phyloP scores from a whole-genome alignment of 1,140 invertebrate species.

The Dreissena polymorpha region DNA sequence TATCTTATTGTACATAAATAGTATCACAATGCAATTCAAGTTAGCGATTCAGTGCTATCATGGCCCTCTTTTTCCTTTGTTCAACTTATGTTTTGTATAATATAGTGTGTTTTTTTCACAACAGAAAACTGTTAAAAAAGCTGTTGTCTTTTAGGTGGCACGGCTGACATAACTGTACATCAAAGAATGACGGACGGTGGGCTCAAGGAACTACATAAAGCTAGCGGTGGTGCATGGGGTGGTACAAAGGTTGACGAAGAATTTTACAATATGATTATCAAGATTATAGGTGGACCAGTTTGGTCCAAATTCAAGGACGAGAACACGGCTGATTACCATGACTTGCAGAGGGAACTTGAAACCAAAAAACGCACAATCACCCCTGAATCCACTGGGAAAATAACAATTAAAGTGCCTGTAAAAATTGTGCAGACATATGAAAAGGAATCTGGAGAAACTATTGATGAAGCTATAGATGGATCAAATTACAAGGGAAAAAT shows the following conservation, averaged over 20 bases:
- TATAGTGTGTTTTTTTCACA: no score
- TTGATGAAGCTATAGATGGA: slow-evolving; percentile 42
- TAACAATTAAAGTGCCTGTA: slow-evolving; percentile 44
- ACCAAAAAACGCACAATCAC: slow-evolving; percentile 43
- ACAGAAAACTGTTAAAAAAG: no score
- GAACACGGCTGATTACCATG: slow-evolving; percentile 45
- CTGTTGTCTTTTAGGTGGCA: slow-evolving; percentile 32
- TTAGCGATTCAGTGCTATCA: no score
- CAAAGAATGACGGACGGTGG: slow-evolving; percentile 20
- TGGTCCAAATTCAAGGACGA: slow-evolving; percentile 41
- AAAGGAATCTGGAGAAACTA: slow-evolving; percentile 5
- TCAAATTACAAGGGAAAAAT: slow-evolving; percentile 44
- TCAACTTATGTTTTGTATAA: no score
- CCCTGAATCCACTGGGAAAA: slow-evolving; percentile 25
- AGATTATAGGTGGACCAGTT: slow-evolving; percentile 33
- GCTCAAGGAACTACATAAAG: slow-evolving; percentile 51
- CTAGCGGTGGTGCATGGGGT: slow-evolving; percentile 55
- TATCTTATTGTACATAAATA: no score
- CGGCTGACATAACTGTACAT: slow-evolving; percentile 55
- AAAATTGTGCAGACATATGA: slow-evolving; percentile 18
- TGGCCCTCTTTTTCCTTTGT: no score
- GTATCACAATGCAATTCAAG: no score
- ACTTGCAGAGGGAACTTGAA: slow-evolving; percentile 52
- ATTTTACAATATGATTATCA: slow-evolving; percentile 38
- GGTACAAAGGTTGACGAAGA: slow-evolving; percentile 55